Evolutionary conservation across 2,113 vertebrate genomes (phyloP).

Genomic region (Calidris pugnax): DNA sequence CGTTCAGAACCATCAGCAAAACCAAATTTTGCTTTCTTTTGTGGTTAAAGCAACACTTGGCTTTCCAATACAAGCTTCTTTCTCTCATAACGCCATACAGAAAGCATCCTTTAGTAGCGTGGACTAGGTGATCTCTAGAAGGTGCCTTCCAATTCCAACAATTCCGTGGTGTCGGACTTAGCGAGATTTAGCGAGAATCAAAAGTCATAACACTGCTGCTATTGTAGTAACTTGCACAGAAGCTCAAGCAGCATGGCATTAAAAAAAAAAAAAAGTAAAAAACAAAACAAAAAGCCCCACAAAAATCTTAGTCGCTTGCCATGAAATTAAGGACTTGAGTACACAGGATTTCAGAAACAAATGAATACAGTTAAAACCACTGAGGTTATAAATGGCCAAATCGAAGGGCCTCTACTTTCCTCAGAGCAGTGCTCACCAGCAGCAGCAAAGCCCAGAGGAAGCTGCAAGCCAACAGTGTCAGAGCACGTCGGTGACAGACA

Average conservation of each 20-base stretch:
- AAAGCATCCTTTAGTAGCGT: not conserved
- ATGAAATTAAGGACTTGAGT: not conserved
- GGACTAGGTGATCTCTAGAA: no score
- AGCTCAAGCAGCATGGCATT: not conserved
- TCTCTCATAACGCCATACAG: not conserved
- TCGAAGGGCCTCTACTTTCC: not conserved
- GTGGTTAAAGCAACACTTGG: not conserved
- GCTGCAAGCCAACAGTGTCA: not conserved
- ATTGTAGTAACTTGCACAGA: rapidly evolving
- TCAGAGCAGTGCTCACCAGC: not conserved
- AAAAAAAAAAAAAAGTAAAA: not conserved
- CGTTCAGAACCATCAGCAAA: not conserved
- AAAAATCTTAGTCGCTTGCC: not conserved
- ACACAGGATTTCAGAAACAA: not conserved
- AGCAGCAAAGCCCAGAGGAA: not conserved
- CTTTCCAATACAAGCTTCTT: not conserved
- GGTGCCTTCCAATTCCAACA: no score
- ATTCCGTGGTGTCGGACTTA: not conserved
- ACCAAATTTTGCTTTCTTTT: not conserved
- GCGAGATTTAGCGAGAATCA: not conserved
- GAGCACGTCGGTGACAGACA: not conserved
- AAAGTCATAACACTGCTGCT: not conserved
- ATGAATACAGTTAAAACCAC: not conserved
- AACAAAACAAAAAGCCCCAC: not conserved
- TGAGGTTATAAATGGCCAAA: not conserved